phyloP scores from a whole-genome alignment of 2,888 invertebrate species.

The Marronus borbonicus region DNA sequence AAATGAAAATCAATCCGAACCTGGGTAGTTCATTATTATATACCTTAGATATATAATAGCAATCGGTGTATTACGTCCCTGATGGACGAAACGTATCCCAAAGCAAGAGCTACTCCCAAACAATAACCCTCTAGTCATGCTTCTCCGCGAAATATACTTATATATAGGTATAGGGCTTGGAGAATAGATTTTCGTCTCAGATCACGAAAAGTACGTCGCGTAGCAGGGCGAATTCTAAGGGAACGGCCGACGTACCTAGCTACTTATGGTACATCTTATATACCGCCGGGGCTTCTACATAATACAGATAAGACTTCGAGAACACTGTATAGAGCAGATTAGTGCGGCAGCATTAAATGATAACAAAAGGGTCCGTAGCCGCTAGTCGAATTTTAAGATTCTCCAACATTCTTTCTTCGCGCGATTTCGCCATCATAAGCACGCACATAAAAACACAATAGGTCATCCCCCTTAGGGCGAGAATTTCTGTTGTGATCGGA shows the following conservation, averaged over 20 bases:
- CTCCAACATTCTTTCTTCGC: not conserved
- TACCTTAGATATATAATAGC: not conserved
- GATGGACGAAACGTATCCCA: conserved; percentile 5
- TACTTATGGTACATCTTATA: too few species aligned
- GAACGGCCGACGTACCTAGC: too few species aligned
- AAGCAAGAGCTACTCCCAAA: not conserved
- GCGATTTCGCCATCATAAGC: too few species aligned
- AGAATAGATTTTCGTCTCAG: too few species aligned
- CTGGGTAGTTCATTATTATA: not conserved
- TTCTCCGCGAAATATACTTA: not conserved
- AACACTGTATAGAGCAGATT: too few species aligned
- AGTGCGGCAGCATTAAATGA: not conserved
- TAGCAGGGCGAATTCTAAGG: too few species aligned
- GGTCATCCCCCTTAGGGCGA: too few species aligned
- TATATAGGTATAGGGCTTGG: not conserved
- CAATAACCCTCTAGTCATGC: not conserved
- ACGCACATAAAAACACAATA: too few species aligned
- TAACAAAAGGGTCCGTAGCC: conserved; percentile 5
- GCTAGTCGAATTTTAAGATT: conserved; percentile 6
- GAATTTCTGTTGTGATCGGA: too few species aligned
- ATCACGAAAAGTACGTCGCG: too few species aligned
- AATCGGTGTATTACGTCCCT: not conserved
- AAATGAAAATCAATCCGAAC: not conserved
- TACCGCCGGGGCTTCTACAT: too few species aligned
- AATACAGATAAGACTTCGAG: too few species aligned